A percentile compares a stretch with the other conserved stretches of the same genome.
phyloP scores from a whole-genome alignment of 1,140 invertebrate genomes.

The Drusus annulatus region DNA sequence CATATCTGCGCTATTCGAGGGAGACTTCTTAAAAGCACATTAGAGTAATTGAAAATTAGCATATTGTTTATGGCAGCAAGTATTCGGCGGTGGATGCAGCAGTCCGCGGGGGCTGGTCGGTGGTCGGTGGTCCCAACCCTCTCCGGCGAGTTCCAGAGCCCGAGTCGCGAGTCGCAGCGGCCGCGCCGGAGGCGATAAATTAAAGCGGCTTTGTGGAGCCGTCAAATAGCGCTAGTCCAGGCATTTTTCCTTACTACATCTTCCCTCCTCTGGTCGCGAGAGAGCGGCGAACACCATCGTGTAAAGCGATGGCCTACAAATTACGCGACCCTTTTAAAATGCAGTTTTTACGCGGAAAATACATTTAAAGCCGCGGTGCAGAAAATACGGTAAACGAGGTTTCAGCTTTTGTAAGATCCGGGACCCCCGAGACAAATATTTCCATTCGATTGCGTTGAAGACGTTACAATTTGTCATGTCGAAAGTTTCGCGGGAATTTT shows the following conservation, averaged over 20 bases:
- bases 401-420: background rate
- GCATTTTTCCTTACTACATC: conserved; percentile 47
- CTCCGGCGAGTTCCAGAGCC: background rate
- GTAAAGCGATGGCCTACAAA: conserved; percentile 17
- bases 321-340: conserved; percentile 6
- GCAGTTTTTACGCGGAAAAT: conserved; percentile 23
- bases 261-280: conserved; percentile 1
- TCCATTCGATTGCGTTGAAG: conserved; percentile 58
- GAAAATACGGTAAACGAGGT: conserved; percentile 5
- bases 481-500: conserved; percentile 53
- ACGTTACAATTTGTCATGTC: conserved; percentile 60
- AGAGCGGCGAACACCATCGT: background rate
- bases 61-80: too few relatives aligned
- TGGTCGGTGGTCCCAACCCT: background rate
- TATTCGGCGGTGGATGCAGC: background rate
- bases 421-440: conserved; percentile 52
- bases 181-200: conserved; percentile 55
- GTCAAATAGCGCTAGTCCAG: conserved; percentile 51
- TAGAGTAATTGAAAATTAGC: too few relatives aligned
- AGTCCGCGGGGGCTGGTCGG: background rate
- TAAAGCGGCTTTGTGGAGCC: conserved; percentile 48
- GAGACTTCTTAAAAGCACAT: too few relatives aligned
- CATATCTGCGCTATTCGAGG: too few relatives aligned
- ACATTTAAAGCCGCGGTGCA: background rate
- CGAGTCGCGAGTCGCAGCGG: background rate